Evolutionary conservation across 2,797 vertebrate species (phyloP), one percentile per base, ranked within the genome.

Genomic region (Novumbra hubbsi): DNA sequence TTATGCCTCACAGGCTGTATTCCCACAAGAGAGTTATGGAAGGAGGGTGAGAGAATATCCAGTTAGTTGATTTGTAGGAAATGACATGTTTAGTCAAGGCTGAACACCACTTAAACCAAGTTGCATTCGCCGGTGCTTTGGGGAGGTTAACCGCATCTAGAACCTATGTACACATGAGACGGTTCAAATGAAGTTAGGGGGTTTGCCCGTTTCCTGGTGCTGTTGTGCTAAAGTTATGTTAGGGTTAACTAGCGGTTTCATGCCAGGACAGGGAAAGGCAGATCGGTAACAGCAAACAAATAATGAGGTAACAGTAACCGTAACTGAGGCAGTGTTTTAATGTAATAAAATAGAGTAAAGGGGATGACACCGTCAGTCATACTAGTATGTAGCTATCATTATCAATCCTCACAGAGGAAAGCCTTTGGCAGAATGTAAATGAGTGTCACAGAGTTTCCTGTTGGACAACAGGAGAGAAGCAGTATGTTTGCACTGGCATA

Each of bases 341-440:
- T 52, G 38, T 74, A 66, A 28, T 65, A 72, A 71, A 77, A 67
- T 80, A 63, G 30, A 16, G 52, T 17, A 12, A 65, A 64, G 41
- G 75, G 50, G 71, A 76, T 79, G 65, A 28, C 28, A 68, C 52
- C 64, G 72, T 63, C 75, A 73, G 76, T 74, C 68, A 48, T 74
- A 80, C 70, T 75, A 62, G 70, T 72, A 74, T 11, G 21, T 50
- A 52, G 73, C 64, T 21, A 27, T 3, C 32, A 27, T 34, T 34
- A 34, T 62, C 24, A 32, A 62, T 7, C 11, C 32, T 15, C 19
- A 57, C 41, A 45, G 41, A 45, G 41, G 41, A 45, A 45, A 45
- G 41, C 41, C 41, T 45, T 45, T 45, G 41, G 41, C 41, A 45
- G 41, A 45, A 45, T 45, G 11, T 45, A 12, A 45, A 45, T 45